These are phyloP conservation scores for Argentina silus DNA, from an alignment of 2,797 vertebrate genomes.

Conservation along the genomic window DNA sequence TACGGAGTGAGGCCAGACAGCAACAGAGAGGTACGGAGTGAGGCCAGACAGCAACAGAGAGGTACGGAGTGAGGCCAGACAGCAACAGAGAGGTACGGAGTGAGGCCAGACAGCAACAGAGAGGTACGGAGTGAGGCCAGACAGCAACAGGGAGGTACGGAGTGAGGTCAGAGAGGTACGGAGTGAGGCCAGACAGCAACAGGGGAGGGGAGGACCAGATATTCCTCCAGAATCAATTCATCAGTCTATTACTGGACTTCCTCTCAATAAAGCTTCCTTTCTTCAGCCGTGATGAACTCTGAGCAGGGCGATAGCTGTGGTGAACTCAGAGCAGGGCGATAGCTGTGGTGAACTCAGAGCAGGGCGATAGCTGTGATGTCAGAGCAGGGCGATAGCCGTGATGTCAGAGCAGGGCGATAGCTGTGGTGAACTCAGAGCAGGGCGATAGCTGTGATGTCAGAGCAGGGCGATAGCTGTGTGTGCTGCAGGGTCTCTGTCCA, in stretches of 20 bases:
- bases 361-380: too few species aligned
- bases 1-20: slow-evolving; percentile 46
- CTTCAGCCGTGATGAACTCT: slow-evolving; percentile 30
- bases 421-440: background rate
- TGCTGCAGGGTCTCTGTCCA: too few species aligned
- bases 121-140: slow-evolving; percentile 45
- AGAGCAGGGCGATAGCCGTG: too few species aligned
- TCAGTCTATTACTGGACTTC: slow-evolving; percentile 35
- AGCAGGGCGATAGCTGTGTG: too few species aligned
- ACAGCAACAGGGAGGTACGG: too few species aligned
- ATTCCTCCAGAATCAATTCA: slow-evolving; percentile 45
- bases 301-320: background rate
- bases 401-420: background rate
- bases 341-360: background rate
- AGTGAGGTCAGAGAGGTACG: slow-evolving; percentile 51
- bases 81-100: slow-evolving; percentile 49
- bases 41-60: slow-evolving; percentile 50
- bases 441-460: background rate
- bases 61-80: slow-evolving; percentile 44
- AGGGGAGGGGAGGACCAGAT: slow-evolving; percentile 35
- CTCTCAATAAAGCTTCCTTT: slow-evolving; percentile 34
- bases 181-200: slow-evolving; percentile 40
- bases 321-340: background rate
- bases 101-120: slow-evolving; percentile 46
- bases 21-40: slow-evolving; percentile 45